Evolutionary conservation across 2,888 invertebrate genomes (phyloP), one percentile per base, ranked within the genome.

Genomic region (Polydrusus pterygomalis): DNA sequence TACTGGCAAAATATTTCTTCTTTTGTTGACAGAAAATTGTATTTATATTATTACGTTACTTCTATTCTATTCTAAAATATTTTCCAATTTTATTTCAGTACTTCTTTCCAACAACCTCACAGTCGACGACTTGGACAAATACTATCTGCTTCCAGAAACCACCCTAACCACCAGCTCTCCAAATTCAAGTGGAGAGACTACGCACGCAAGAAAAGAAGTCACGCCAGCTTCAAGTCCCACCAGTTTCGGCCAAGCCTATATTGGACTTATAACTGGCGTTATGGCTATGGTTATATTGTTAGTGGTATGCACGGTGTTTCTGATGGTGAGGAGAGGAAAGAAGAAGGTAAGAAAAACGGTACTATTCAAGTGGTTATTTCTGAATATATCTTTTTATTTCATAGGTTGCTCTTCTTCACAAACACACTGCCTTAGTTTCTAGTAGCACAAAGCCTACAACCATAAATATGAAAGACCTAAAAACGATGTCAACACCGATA

Each of bases 251-350:
- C 87, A 90, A 78, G 87, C 87, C 3, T 91, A 92, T 73, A 91
- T 92, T 10, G 91, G 93, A 0, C 87, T 94, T 1, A 90, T 94
- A 17, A 93, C 93, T 45, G 92, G 92, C 0, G 91, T 91, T 0
- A 85, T 93, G 77, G 93, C 92, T 2, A 91, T 93, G 83, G 88
- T 93, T 60, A 91, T 92, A 0, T 87, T 94, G 8, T 88, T 93
- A 20, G 87, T 92, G 74, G 91, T 92, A 34, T 92, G 92, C 83
- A 91, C 91, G 11, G 90, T 92, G 13, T 90, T 92, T 80, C 88
- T 93, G 78, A 91, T 93, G 90, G 90, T 92, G 70, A 88, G 92
- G 40, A 86, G 92, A 25, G 92, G 92, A n/a, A 88, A 91, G 51
- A 91, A 92, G 82, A 91, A 86, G 78, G 83, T 81, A 71, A 77